phyloP scores from a whole-genome alignment of 2,797 vertebrate species.

The Podargus strigoides region DNA sequence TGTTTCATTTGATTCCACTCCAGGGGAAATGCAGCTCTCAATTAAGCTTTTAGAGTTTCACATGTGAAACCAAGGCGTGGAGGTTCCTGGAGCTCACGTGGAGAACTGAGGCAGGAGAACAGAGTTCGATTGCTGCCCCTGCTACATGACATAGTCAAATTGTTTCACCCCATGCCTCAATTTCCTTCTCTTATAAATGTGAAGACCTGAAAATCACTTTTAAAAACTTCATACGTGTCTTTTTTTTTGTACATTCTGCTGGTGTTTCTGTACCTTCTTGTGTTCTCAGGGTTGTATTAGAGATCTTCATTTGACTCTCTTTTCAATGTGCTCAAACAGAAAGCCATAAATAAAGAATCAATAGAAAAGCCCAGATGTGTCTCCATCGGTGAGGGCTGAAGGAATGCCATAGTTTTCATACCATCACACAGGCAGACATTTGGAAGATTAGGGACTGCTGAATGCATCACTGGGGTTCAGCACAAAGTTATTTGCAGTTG shows the following conservation, averaged over 20 bases:
- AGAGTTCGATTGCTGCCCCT: background rate
- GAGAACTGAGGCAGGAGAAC: background rate
- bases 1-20: constrained; percentile 58
- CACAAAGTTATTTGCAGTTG: constrained; percentile 56
- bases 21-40: constrained; percentile 39
- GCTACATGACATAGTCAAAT: too few relatives aligned
- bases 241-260: background rate
- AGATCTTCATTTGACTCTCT: background rate
- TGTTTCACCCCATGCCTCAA: background rate
- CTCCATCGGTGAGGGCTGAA: constrained; percentile 44
- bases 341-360: constrained; percentile 13
- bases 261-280: background rate
- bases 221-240: background rate
- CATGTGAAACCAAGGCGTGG: background rate
- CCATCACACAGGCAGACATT: background rate
- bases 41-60: constrained; percentile 46
- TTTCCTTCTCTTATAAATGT: background rate
- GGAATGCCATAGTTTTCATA: constrained; percentile 12
- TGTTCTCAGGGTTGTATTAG: background rate
- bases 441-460: constrained; percentile 43
- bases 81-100: background rate
- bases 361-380: constrained; percentile 21
- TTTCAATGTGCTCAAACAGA: background rate
- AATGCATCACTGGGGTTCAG: background rate
- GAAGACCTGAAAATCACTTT: background rate